Percentiles rank a stretch among this genome's conserved stretches.
Conservation (phyloP, 2,797 vertebrate genomes). For the Kryptolebias ocellatus region DNA sequence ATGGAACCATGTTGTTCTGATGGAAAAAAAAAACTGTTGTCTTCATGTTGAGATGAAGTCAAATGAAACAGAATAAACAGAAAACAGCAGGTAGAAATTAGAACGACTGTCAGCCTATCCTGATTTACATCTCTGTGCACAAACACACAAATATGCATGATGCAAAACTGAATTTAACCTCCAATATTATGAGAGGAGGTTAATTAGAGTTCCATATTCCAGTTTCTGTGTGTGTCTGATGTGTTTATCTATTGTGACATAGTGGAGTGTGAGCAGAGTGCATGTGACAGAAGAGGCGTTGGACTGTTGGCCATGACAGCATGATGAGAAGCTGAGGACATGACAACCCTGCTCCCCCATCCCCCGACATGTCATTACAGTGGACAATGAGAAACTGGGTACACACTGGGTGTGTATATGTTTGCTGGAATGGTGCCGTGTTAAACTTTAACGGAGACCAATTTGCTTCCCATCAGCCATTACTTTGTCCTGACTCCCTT, state of each 20-base stretch:
- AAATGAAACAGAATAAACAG: no score
- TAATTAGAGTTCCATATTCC: neutral
- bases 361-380: conserved; percentile 61
- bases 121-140: no score
- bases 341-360: conserved; percentile 80
- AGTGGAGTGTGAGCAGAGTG: conserved; percentile 91
- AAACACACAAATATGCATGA: no score
- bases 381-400: conserved; percentile 52
- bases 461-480: conserved; percentile 33
- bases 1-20: no score
- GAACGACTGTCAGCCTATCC: no score
- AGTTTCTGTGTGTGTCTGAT: conserved; percentile 10
- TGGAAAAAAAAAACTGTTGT: no score
- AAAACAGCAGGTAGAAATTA: no score
- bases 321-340: conserved; percentile 93
- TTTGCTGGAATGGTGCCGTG: conserved; percentile 16
- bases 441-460: conserved; percentile 19
- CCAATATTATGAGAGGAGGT: neutral
- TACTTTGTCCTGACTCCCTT: conserved; percentile 12
- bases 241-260: conserved; percentile 93
- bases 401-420: conserved; percentile 6
- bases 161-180: no score
- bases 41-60: no score
- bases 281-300: conserved; percentile 96
- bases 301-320: conserved; percentile 89